Base-by-base conservation (phyloP, 2,888 invertebrate species). In the Eupithecia dodoneata region DNA sequence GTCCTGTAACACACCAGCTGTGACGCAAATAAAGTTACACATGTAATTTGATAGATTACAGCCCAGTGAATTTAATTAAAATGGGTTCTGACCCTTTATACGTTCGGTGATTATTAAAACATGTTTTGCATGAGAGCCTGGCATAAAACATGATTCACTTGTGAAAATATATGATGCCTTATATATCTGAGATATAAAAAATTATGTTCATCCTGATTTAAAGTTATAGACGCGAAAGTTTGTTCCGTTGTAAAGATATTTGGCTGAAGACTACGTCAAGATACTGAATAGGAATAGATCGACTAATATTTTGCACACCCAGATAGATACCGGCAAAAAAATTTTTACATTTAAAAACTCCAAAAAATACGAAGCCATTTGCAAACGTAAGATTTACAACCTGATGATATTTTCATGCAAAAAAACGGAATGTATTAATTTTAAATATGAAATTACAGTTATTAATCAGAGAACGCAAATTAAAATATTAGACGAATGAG, bases 391-490 rank as follows among this genome's bases (percentile, higher is more conserved):
- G 30, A 63, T 30, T 59, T 5, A 59, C 18, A 59, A 59, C 10
- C 18, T 18, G 59, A 44, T 42, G 2, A 3, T n/a, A 44, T 45
- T 67, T 67, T 67, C 9, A 9, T 3, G 5, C 9, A 10, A 2
- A 44, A 45, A 69, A 77, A 79, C 76, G n/a, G 30, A 30, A 30
- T 30, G 18, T 30, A 63, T 10, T 30, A 10, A 30, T 79, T 76
- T 66, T 59, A 71, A 78, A 79, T 63, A 69, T 44, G 47, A 76
- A 81, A 80, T 79, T 69, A 74, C 77, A 65, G 73, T 71, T 74
- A 82, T 82, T 80, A 76, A 79, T 82, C 79, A 81, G 75, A 75
- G 66, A 75, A 82, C 77, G 80, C 76, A 80, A 82, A 82, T 80
- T 79, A 79, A 76, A 80, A 75, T 77, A 77, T 76, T 76, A 41